These are phyloP conservation scores for Dipus sagitta DNA, from an alignment of 2,797 vertebrate genomes.

Conservation along the genomic window DNA sequence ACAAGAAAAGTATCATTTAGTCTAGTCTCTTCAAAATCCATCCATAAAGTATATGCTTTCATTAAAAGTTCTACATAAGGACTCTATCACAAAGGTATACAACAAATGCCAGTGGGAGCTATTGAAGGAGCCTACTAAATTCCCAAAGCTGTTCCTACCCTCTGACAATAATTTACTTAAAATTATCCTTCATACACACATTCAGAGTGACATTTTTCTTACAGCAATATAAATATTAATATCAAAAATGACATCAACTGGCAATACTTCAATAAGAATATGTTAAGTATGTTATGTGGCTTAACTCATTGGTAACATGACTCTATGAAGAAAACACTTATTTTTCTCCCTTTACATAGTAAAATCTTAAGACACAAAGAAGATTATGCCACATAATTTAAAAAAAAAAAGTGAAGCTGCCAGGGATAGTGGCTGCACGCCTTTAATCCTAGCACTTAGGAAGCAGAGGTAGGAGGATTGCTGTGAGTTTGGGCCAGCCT, in stretches of 20 bases:
- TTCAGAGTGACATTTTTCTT: conserved; percentile 9
- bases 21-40: not conserved
- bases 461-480: no score
- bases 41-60: not conserved
- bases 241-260: not conserved
- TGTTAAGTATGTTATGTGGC: not conserved
- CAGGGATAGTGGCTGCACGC: no score
- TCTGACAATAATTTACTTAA: not conserved
- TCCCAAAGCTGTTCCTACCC: not conserved
- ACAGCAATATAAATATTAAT: not conserved
- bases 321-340: not conserved
- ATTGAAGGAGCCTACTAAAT: not conserved
- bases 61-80: conserved; percentile 9
- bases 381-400: not conserved
- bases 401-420: not conserved
- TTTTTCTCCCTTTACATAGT: conserved; percentile 8
- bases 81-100: not conserved
- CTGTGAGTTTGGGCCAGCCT: no score
- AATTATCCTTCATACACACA: conserved; percentile 11
- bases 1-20: conserved; percentile 32
- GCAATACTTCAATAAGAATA: conserved; percentile 7
- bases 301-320: conserved; percentile 38
- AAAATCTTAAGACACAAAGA: conserved; percentile 30
- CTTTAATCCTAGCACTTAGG: no score
- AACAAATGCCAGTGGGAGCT: conserved; percentile 25